Conservation (phyloP, 2,888 invertebrate genomes). For the Liposcelis brunnea region DNA sequence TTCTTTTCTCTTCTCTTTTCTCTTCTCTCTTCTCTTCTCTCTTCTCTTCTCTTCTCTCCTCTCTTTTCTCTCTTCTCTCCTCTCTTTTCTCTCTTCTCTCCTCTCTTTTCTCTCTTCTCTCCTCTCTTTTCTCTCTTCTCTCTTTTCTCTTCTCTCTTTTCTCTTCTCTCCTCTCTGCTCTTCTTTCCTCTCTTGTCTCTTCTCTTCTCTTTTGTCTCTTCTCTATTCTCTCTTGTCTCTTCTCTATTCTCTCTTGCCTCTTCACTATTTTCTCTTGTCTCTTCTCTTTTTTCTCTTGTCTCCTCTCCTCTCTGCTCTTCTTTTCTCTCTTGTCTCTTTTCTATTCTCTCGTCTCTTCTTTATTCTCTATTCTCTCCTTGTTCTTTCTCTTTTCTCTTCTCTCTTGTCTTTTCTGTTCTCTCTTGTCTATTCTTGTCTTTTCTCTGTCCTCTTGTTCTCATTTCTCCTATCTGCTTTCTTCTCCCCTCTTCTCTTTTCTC, state of each 20-base stretch:
- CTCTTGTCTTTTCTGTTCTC: too few species aligned
- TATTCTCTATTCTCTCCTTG: not conserved
- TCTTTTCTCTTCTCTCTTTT: not conserved
- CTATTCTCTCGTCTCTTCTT: too few species aligned
- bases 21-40: constrained; percentile 1
- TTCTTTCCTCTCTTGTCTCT: too few species aligned
- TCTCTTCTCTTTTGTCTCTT: too few species aligned
- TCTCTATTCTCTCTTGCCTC: too few species aligned
- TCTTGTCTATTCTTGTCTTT: too few species aligned
- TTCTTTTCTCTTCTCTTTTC: constrained; percentile 1
- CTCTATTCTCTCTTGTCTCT: too few species aligned
- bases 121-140: not conserved
- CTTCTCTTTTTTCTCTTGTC: too few species aligned
- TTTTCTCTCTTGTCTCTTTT: too few species aligned
- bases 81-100: not conserved
- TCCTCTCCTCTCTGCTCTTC: too few species aligned
- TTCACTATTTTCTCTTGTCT: too few species aligned
- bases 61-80: constrained; percentile 4
- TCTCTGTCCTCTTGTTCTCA: not conserved
- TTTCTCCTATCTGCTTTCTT: not conserved
- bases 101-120: not conserved
- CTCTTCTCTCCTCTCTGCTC: too few species aligned
- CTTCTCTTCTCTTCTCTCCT: constrained; percentile 2
- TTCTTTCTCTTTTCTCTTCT: not conserved
- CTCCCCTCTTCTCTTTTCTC: constrained; percentile 2